Conservation (phyloP, 2,888 invertebrate genomes). For the Drosophila mulleri region DNA sequence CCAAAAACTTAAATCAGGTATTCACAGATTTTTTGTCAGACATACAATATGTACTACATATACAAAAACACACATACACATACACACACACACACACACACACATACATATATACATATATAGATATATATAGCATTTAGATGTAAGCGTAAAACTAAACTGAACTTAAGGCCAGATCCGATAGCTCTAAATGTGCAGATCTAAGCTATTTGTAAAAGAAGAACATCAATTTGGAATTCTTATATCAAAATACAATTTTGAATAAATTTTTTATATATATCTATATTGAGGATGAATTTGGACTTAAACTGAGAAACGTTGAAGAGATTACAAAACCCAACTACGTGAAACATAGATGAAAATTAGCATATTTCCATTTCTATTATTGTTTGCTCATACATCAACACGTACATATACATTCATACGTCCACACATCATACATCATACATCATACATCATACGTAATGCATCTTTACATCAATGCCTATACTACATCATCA, state of each 20-base stretch:
- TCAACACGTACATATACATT: not conserved
- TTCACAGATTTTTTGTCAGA: slow-evolving; percentile 73
- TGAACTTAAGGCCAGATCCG: slow-evolving; percentile 15
- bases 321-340: slow-evolving; percentile 21
- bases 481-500: not conserved
- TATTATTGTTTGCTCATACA: slow-evolving; percentile 25
- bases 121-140: slow-evolving; percentile 39
- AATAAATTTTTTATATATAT: slow-evolving; percentile 63
- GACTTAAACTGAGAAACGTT: slow-evolving; percentile 2
- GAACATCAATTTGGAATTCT: slow-evolving; percentile 55
- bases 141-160: slow-evolving; percentile 51
- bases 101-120: not conserved
- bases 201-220: slow-evolving; percentile 10
- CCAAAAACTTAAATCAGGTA: slow-evolving; percentile 79
- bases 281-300: slow-evolving; percentile 13
- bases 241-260: slow-evolving; percentile 82
- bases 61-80: slow-evolving; percentile 11
- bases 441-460: slow-evolving; percentile 2
- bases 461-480: not conserved
- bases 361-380: slow-evolving; percentile 36
- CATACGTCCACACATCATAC: slow-evolving; percentile 2
- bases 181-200: slow-evolving; percentile 2
- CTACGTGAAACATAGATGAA: slow-evolving; percentile 20
- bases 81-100: not conserved
- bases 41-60: slow-evolving; percentile 26